A percentile compares a stretch with the other conserved stretches of the same genome.
phyloP scores from a whole-genome alignment of 2,113 vertebrate species.

The Hassar affinis region DNA sequence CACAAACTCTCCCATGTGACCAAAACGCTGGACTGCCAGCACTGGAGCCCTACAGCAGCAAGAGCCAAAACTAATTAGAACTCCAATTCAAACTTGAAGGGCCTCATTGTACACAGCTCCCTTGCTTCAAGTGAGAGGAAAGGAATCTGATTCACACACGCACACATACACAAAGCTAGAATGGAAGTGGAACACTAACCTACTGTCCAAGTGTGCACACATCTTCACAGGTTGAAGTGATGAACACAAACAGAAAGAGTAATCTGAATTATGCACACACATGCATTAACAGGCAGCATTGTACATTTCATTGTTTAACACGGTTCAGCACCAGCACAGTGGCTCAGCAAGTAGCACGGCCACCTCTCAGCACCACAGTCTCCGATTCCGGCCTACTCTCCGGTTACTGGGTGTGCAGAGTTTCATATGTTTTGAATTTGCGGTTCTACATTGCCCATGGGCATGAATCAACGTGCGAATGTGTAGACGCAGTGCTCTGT shows the following conservation, averaged over 20 bases:
- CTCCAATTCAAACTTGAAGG: slow-evolving; percentile 77
- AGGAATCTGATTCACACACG: slow-evolving; percentile 70
- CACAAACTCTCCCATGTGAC: slow-evolving; percentile 68
- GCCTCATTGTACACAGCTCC: slow-evolving; percentile 75
- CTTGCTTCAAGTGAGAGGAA: slow-evolving; percentile 74
- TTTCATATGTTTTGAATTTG: neutral
- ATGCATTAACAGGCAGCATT: neutral
- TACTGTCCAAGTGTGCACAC: slow-evolving; percentile 62
- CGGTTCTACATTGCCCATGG: neutral
- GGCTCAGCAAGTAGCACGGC: neutral
- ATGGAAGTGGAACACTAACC: slow-evolving; percentile 54
- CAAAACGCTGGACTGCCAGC: slow-evolving; percentile 67
- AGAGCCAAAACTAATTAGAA: slow-evolving; percentile 78
- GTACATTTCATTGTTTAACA: neutral
- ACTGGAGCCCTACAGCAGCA: slow-evolving; percentile 56
- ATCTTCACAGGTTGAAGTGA: slow-evolving; percentile 51
- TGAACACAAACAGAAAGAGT: neutral
- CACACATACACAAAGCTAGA: slow-evolving; percentile 46
- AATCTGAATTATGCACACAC: neutral
- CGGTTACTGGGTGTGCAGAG: neutral
- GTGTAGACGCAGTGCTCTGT: no score
- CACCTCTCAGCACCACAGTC: neutral
- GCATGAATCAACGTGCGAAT: no score
- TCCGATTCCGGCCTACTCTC: neutral
- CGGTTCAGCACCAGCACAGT: neutral